Evolutionary conservation across 2,797 vertebrate species (phyloP).

Genomic region (Alouatta caraya): DNA sequence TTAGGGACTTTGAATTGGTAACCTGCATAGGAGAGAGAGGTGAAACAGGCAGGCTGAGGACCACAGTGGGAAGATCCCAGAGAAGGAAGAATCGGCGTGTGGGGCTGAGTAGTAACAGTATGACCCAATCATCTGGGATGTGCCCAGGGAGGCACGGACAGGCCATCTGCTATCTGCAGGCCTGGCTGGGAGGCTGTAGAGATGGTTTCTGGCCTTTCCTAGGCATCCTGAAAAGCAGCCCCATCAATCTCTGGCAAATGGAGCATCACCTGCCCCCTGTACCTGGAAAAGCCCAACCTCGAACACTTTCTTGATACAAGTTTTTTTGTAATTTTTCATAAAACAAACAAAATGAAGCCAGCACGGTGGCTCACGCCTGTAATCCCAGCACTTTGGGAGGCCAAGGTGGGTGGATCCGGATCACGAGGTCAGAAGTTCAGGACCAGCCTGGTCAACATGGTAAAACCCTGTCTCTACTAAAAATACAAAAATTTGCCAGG

Average conservation of each 20-base stretch:
- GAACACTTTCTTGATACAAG: background rate
- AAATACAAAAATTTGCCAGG: no score
- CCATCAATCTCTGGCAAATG: background rate
- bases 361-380: no score
- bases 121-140: fast-evolving
- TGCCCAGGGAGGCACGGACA: fast-evolving
- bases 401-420: no score
- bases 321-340: slow-evolving; percentile 14
- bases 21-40: background rate
- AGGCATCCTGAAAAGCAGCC: background rate
- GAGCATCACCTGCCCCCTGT: background rate
- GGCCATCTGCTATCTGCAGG: background rate
- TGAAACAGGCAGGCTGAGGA: background rate
- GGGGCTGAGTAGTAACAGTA: no score
- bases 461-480: no score
- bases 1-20: background rate
- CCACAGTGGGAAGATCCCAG: fast-evolving
- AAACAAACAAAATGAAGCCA: background rate
- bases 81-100: background rate
- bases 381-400: no score
- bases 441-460: no score
- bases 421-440: no score
- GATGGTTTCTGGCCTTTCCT: background rate
- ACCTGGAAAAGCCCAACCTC: background rate
- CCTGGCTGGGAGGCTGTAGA: no score